Evolutionary conservation across 2,797 vertebrate species (phyloP).

Genomic region (Gadopsis marmoratus): DNA sequence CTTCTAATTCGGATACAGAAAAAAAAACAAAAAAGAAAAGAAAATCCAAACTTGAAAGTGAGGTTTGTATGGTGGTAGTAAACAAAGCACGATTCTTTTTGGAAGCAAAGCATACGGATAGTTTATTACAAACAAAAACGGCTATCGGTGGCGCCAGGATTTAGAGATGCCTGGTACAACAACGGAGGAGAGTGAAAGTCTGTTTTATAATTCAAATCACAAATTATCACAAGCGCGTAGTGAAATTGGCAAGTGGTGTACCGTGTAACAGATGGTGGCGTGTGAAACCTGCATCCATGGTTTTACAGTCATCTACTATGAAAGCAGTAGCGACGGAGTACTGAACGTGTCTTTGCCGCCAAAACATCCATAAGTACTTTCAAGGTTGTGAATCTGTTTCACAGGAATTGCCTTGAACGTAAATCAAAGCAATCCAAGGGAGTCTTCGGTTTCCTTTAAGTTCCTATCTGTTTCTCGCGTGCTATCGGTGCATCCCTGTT

Average conservation of each 20-base stretch:
- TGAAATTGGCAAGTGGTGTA: background rate
- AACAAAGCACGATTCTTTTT: background rate
- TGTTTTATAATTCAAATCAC: constrained; percentile 9
- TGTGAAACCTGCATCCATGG: background rate
- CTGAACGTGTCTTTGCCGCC: background rate
- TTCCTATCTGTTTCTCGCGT: background rate
- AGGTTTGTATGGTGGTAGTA: background rate
- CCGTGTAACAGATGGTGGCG: constrained; percentile 14
- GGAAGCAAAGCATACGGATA: background rate
- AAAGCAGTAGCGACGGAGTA: background rate
- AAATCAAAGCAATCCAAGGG: background rate
- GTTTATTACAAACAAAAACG: too few relatives aligned
- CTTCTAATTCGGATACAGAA: too few relatives aligned
- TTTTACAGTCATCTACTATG: background rate
- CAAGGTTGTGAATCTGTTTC: background rate
- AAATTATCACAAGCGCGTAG: background rate
- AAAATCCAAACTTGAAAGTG: background rate
- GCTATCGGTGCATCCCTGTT: constrained; percentile 3
- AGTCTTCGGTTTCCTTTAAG: too few relatives aligned
- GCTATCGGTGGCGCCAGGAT: background rate
- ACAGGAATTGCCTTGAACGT: background rate
- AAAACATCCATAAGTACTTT: background rate
- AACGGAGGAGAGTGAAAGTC: background rate
- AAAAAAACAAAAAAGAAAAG: too few relatives aligned
- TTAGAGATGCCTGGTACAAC: background rate